Evolutionary conservation across 2,113 vertebrate genomes (phyloP).

Genomic region (Campylomormyrus numenius): DNA sequence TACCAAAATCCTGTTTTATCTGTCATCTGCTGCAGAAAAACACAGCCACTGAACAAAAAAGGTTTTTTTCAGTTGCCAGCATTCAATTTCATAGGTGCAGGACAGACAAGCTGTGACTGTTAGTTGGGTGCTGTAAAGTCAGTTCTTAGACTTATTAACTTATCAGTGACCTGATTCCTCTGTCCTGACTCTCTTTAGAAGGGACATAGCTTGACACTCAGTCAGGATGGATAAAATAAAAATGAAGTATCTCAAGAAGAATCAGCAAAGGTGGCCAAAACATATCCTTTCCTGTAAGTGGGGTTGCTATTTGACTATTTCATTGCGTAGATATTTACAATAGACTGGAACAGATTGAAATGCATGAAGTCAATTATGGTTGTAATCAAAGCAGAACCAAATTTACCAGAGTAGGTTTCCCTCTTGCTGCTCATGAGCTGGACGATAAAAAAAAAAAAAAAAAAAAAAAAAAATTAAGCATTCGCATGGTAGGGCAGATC

Average conservation of each 20-base stretch:
- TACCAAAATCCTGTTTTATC: not conserved
- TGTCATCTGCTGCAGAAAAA: not conserved
- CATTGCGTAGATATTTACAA: not conserved
- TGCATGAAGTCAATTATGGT: not conserved
- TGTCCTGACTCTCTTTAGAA: not conserved
- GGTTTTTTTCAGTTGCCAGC: not conserved
- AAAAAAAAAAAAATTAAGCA: too few relatives aligned
- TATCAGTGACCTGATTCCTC: not conserved
- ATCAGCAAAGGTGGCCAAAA: not conserved
- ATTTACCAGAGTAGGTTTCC: constrained; percentile 11
- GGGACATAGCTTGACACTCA: not conserved
- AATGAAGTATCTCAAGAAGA: not conserved
- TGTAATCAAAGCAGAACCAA: not conserved
- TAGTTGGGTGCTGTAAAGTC: not conserved
- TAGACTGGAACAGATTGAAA: not conserved
- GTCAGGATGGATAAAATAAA: not conserved
- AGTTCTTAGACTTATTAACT: not conserved
- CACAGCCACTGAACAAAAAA: not conserved
- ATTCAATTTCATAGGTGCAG: not conserved
- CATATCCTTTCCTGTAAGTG: not conserved
- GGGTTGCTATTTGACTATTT: not conserved
- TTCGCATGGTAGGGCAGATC: constrained; percentile 31
- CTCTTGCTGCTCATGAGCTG: constrained; percentile 31
- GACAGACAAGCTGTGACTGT: not conserved
- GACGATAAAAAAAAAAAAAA: too few relatives aligned